Base-by-base conservation (phyloP, 2,888 invertebrate species). In the Anodontia alba region DNA sequence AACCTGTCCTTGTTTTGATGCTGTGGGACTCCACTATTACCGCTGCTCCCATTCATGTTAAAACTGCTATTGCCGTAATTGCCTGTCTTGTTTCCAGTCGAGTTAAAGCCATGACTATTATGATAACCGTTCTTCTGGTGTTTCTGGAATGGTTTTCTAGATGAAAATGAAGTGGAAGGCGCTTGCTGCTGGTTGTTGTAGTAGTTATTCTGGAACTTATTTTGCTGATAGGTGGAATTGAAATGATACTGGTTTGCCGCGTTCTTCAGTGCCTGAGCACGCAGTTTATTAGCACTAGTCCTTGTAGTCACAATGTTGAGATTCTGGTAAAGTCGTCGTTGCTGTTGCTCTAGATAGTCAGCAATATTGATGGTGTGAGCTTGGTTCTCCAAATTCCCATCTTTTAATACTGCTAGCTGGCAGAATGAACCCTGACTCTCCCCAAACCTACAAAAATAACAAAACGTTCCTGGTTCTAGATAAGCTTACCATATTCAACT, bases 341-440 rank as follows among this genome's bases (percentile, higher is more conserved):
- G 85, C 31, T 87, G 86, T 71, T 89, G 88, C 73, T 86, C 81
- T 70, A 92, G 78, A 36, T 88, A 75, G 73, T 90, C 89, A 10
- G 90, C 90, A 29, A 92, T 90, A 80, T 91, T 87, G 38, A 91
- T 86, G 10, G 89, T 86, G 62, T 89, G 86, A 0, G 90, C 90
- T 67, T 87, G 88, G 75, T 88, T 91, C 78, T 91, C 91, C 29
- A 90, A 68, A 62, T 86, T 88, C 5, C 90, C 90, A 75, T 90
- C 90, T 70, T 88, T 90, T 70, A 83, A 83, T 49, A 89, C 87
- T 17, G 90, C 89, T 51, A 93, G 88, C 43, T 90, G 91, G 75
- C 91, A 92, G 67, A 90, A 90, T 8, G 90, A 88, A 38, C 91
- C 90, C 38, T 90, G 88, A 73, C 87, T 87, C 78, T 93, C 92